Conservation (phyloP, 2,797 vertebrate genomes). For the Pteropus rufus region DNA sequence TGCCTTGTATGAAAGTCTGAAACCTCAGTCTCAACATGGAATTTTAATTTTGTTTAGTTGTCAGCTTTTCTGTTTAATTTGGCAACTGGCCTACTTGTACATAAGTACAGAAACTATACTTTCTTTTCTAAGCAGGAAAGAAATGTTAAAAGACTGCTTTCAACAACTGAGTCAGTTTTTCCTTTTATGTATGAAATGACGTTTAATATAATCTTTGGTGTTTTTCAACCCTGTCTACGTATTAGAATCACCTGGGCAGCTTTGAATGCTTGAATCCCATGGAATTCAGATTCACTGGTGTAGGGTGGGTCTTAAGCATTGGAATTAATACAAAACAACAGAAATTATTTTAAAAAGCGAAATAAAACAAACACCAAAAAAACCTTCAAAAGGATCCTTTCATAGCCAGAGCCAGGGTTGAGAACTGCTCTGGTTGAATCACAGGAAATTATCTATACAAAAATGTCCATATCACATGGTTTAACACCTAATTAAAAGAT, state of each 20-base stretch:
- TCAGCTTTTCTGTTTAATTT: background rate
- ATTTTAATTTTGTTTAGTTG: slow-evolving; percentile 6
- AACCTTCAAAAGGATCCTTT: background rate
- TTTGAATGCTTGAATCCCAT: background rate
- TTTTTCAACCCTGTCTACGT: background rate
- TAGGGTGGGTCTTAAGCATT: background rate
- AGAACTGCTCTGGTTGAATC: background rate
- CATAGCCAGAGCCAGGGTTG: background rate
- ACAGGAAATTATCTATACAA: background rate
- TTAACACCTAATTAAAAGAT: background rate
- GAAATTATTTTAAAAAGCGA: background rate
- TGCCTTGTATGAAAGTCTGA: slow-evolving; percentile 10
- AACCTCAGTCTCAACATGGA: background rate
- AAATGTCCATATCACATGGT: background rate
- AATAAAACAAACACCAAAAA: background rate
- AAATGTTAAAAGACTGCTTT: background rate
- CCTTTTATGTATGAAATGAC: background rate
- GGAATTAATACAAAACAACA: background rate
- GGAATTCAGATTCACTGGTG: background rate
- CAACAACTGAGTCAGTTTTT: background rate
- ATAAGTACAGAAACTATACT: background rate
- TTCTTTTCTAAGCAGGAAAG: background rate
- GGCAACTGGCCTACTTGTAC: background rate
- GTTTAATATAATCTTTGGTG: background rate
- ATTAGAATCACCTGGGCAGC: background rate